phyloP scores from a whole-genome alignment of 2,888 invertebrate genomes.

The Eretmocerus hayati region DNA sequence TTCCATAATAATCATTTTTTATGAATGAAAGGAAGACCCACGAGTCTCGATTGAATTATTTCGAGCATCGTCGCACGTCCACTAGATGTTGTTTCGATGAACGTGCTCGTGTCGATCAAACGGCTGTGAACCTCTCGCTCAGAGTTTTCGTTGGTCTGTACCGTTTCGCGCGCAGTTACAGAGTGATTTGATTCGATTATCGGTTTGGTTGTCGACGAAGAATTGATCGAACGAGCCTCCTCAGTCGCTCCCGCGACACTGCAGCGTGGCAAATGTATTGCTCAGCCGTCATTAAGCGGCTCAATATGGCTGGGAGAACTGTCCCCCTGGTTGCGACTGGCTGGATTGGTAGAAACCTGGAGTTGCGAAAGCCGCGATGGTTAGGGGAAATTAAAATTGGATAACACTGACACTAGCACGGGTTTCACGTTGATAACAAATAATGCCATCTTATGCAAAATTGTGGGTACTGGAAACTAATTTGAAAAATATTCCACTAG shows the following conservation, averaged over 20 bases:
- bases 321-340: constrained; percentile 51
- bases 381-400: too few species aligned
- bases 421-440: too few species aligned
- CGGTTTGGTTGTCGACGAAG: constrained; percentile 27
- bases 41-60: neutral
- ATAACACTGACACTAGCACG: too few species aligned
- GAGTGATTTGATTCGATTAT: constrained; percentile 21
- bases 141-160: constrained; percentile 4
- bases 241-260: constrained; percentile 47
- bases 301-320: constrained; percentile 65
- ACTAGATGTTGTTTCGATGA: neutral
- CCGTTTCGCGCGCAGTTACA: constrained; percentile 22
- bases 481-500: too few species aligned
- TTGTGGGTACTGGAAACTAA: too few species aligned
- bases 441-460: too few species aligned
- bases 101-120: neutral
- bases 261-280: constrained; percentile 46
- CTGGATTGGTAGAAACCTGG: constrained; percentile 53
- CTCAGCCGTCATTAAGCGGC: constrained; percentile 41
- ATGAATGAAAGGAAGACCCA: neutral
- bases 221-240: constrained; percentile 45
- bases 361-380: too few species aligned
- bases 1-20: too few species aligned
- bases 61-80: too few species aligned
- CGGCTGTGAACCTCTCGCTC: neutral